Base-by-base conservation (phyloP, 2,797 vertebrate species). In the Pogonophryne albipinna region DNA sequence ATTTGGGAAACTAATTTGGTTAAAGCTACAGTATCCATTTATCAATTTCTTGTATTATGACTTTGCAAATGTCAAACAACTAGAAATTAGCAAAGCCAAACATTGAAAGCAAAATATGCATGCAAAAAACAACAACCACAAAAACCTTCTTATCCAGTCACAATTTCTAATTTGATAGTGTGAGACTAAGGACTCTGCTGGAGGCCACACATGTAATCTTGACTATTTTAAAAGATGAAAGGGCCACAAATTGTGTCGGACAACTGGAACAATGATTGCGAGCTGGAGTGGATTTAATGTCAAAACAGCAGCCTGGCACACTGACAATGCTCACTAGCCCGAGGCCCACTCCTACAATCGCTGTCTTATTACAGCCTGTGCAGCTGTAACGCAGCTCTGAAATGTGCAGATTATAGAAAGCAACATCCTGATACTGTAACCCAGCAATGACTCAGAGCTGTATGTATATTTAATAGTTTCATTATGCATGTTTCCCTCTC, bases 191-290 rank as follows among this genome's bases (percentile, higher is more conserved):
- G 78, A 76, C 71, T 66, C 34, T 17, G 78, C 84, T 64, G 65
- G 78, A 52, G 80, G 74, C 80, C 76, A 34, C 0, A 7, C 52
- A 71, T 82, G 71, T 84, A 85, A 92, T 89, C 84, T 89, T 53
- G 57, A 71, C 72, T 78, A 83, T 85, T 86, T 80, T 73, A 46
- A 14, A 38, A 78, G 90, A 93, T 92, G 91, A 93, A 91, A 90
- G 78, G 74, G 71, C 85, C 85, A 87, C 85, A 93, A 93, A 94
- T 90, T 87, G 84, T 65, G 72, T 81, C 58, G 85, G 91, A 93
- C 93, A 93, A 91, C 83, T 94, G 91, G 80, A 90, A 91, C 89
- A 92, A 87, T 64, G 78, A 86, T 70, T 68, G 81, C 70, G 82
- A 87, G 85, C 77, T 10, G 66, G 57, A 86, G 87, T 76, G 87